Conservation (phyloP, 2,113 vertebrate species). For the Crotalus horridus region DNA sequence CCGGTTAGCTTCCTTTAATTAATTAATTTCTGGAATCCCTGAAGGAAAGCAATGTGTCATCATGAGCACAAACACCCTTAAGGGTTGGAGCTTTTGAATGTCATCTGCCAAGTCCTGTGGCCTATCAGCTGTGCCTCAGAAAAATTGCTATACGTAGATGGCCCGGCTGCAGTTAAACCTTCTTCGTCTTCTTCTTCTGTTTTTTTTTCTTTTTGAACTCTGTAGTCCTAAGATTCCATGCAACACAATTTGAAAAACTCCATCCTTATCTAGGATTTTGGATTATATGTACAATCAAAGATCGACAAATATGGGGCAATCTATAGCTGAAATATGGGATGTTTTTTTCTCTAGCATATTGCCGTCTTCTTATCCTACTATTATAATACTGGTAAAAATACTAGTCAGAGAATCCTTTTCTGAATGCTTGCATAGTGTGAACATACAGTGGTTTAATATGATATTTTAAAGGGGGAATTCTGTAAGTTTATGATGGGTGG, state of each 20-base stretch:
- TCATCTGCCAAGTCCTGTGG: neutral
- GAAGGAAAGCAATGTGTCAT: neutral
- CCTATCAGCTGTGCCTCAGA: neutral
- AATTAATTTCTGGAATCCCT: neutral
- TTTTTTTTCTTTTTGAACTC: neutral
- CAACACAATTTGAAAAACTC: neutral
- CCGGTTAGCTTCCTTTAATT: neutral
- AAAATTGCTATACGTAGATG: neutral
- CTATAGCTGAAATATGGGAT: neutral
- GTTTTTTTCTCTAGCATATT: conserved; percentile 19
- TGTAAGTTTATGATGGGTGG: neutral
- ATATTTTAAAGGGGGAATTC: neutral
- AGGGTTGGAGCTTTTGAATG: neutral
- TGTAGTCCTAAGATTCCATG: neutral
- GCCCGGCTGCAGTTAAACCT: neutral
- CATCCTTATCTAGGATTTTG: neutral
- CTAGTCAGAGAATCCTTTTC: conserved; percentile 37
- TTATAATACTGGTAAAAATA: neutral
- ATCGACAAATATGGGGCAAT: neutral
- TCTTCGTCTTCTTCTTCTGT: neutral
- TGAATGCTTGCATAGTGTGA: conserved; percentile 8
- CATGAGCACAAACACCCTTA: neutral
- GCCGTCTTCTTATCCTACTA: conserved; percentile 1
- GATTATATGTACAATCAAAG: neutral
- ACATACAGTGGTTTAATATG: neutral